Conservation (phyloP, 2,797 vertebrate genomes). For the Clamator glandarius region DNA sequence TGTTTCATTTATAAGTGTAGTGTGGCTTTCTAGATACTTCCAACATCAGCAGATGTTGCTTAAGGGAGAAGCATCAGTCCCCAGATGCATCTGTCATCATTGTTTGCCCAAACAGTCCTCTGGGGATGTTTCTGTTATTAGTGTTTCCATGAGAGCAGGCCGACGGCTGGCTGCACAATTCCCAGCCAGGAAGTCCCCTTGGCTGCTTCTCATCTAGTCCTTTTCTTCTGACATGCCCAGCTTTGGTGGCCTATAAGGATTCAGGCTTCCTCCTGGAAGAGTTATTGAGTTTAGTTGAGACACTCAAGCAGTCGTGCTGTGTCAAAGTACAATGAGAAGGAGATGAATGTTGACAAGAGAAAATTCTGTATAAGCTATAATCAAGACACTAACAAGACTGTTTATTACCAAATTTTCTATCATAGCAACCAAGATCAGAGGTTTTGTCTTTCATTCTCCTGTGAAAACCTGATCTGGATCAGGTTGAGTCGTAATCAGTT, state of each 20-base stretch:
- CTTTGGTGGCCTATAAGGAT: not conserved
- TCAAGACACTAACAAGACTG: not conserved
- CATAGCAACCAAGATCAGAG: conserved; percentile 12
- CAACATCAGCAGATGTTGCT: not conserved
- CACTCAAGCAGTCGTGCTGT: not conserved
- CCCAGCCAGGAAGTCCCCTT: not conserved
- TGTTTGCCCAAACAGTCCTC: not conserved
- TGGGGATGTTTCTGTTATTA: not conserved
- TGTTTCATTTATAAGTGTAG: not conserved
- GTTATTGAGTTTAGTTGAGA: not conserved
- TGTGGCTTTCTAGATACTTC: not conserved
- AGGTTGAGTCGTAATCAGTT: not conserved
- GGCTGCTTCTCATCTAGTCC: not conserved
- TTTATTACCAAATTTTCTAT: conserved; percentile 29
- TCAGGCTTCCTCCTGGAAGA: not conserved
- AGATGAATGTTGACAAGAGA: conserved; percentile 3
- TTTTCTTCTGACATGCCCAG: not conserved
- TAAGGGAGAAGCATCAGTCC: not conserved
- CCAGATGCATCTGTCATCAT: not conserved
- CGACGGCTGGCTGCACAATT: not conserved
- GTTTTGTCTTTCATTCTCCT: conserved; percentile 9
- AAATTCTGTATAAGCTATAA: not conserved
- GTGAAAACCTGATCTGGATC: conserved; percentile 1
- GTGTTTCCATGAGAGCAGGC: conserved; percentile 10
- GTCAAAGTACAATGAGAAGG: conserved; percentile 1